Conservation (phyloP, 2,888 invertebrate species). For the Liodrosophila aerea region DNA sequence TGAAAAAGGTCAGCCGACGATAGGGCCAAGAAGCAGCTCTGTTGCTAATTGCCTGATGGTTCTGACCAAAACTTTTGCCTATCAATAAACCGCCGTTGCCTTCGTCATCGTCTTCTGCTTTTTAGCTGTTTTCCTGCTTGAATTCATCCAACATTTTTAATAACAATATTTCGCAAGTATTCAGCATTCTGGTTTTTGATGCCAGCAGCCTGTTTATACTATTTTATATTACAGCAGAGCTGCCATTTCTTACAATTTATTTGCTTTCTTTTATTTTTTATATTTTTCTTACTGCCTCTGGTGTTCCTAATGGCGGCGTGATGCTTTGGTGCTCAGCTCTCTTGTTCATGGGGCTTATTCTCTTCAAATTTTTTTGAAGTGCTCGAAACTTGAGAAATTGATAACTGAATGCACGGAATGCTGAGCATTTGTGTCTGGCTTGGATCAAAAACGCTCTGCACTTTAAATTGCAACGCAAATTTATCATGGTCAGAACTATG, state of each 20-base stretch:
- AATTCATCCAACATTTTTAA: conserved; percentile 45
- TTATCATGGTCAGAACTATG: conserved; percentile 24
- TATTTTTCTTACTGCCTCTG: conserved; percentile 6
- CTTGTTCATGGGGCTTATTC: not conserved
- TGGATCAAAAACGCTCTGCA: conserved; percentile 12
- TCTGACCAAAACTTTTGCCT: conserved; percentile 46
- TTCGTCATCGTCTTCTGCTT: conserved; percentile 33
- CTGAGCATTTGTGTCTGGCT: conserved; percentile 7
- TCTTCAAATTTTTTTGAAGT: conserved; percentile 12
- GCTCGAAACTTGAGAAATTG: conserved; percentile 22
- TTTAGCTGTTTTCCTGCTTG: conserved; percentile 13
- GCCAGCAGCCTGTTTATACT: conserved; percentile 32
- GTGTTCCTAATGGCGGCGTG: conserved; percentile 44
- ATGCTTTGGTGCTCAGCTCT: not conserved
- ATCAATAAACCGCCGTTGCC: conserved; percentile 53
- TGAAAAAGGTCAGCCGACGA: conserved; percentile 31
- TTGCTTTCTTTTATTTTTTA: conserved; percentile 6
- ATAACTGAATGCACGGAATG: conserved; percentile 21
- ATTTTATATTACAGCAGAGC: conserved; percentile 25
- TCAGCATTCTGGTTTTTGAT: conserved; percentile 27
- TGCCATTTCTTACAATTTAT: conserved; percentile 23
- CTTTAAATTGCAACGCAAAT: conserved; percentile 39
- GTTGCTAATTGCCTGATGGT: conserved; percentile 50
- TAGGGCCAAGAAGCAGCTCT: conserved; percentile 11
- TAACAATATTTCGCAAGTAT: conserved; percentile 46